Evolutionary conservation across 2,888 invertebrate species (phyloP), one percentile per base, ranked within the genome.

Genomic region (Torymus texanus): DNA sequence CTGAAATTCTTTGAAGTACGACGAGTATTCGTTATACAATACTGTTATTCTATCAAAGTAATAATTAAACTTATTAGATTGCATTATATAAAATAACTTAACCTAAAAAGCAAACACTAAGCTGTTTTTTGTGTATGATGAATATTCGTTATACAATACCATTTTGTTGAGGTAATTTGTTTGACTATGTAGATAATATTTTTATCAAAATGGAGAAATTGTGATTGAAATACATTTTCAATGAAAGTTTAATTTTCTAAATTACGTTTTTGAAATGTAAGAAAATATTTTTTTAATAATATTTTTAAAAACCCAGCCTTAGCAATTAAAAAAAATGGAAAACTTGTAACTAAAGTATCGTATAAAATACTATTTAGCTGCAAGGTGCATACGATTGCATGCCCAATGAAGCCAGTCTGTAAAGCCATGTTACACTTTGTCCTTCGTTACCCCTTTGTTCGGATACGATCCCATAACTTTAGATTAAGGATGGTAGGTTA

Each of bases 351-450:
- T 77, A 77, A 71, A 75, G n/a, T 18, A 61, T 68, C 59, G 13
- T 67, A 78, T 61, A 63, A 61, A 75, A 76, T 72, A 59, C 59
- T 68, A 73, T 59, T 71, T 51, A 78, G 56, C 63, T 68, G 78
- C 72, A 75, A 78, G 76, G 66, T 80, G 71, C 75, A 78, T 78
- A 78, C 21, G 58, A 78, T 78, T 78, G 73, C 72, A 81, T 71
- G 74, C 71, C 75, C 71, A 77, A 79, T 65, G 61, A 63, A 79
- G 62, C 77, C 76, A 79, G 75, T 76, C 71, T 79, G 75, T 73
- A 81, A 76, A 81, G 71, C 74, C 76, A 79, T 77, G 79, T 81
- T 79, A 81, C 74, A 79, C 63, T 79, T 79, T 74, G 70, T 81
- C 76, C 77, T 81, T 81, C 73, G 76, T 79, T 81, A 79, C 77